Evolutionary conservation across 2,113 vertebrate species (phyloP), one percentile per base, ranked within the genome.

Genomic region (Zosterops japonicus): DNA sequence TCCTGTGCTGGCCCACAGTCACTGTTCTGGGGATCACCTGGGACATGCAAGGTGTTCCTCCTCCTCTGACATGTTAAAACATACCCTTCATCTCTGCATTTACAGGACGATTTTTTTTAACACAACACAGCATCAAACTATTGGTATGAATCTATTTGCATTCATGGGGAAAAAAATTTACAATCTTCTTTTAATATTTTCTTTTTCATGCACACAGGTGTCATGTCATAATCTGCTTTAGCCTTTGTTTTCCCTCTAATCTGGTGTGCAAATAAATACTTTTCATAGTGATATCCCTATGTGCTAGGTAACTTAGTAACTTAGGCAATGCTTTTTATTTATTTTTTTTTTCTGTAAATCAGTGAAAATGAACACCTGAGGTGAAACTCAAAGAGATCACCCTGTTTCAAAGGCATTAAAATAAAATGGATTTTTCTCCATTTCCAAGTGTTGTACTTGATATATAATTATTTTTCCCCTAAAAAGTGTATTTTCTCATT

Each of bases 11-110:
- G 24, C 4, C 17, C 25, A 41, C 17, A 33, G 19, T 31, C 19
- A 7, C 3, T 80, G 0, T 22, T 35, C 59, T 21, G 31, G 36
- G 60, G 6, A n/a, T 46, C 25, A n/a, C 20, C 27, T 17, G 16
- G 53, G 21, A 35, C 16, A 19, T n/a, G 19, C 49, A 57, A 77
- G 36, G 7, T 41, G 11, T 14, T 76, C 16, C 47, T 64, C 35
- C 33, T 49, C 24, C 7, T 49, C 35, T 64, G 28, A 8, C 4
- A 6, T 6, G 11, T 31, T n/a, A 53, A 57, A 63, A 84, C 64
- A 60, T 42, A 27, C 9, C 13, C 20, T 72, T 76, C 9, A 44
- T 27, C 12, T 46, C 63, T 93, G 31, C 41, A 77, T 28, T 36
- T 57, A 12, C 1, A 72, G 21, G 44, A 76, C n/a, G 23, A 21